These are phyloP conservation scores for Trinorchestia longiramus DNA, from an alignment of 1,140 invertebrate species.

Conservation along the genomic window DNA sequence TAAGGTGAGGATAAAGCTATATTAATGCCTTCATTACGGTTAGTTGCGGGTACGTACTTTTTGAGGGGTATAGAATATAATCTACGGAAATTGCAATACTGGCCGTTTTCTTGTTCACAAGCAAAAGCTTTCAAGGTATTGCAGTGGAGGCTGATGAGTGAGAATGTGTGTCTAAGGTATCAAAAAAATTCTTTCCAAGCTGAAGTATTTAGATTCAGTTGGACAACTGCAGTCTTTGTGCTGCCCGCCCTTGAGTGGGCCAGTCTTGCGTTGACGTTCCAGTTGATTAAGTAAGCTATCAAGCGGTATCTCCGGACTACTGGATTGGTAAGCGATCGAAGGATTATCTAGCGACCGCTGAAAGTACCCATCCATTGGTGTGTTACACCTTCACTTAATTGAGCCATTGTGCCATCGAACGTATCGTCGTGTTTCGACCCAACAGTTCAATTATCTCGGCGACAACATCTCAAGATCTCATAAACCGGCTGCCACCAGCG, in stretches of 20 bases:
- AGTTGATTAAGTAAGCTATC: conserved; percentile 41
- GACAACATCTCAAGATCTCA: conserved; percentile 1
- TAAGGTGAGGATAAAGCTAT: conserved; percentile 2
- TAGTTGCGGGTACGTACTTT: no score
- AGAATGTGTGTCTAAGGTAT: not conserved
- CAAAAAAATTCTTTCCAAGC: not conserved
- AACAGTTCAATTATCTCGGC: conserved; percentile 28
- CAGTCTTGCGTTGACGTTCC: not conserved
- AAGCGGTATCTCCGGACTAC: not conserved
- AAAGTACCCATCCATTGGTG: conserved; percentile 30
- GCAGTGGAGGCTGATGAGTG: not conserved
- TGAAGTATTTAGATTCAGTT: not conserved
- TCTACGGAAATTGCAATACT: not conserved
- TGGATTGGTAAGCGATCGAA: conserved; percentile 4
- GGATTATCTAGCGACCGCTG: not conserved
- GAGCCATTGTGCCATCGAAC: conserved; percentile 22
- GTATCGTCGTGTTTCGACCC: conserved; percentile 2
- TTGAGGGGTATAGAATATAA: not conserved
- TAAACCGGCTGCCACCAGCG: conserved; percentile 15
- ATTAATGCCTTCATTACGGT: not conserved
- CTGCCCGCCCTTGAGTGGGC: not conserved
- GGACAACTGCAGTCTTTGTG: not conserved
- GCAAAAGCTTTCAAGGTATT: not conserved
- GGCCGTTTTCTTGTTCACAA: not conserved
- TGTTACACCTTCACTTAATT: conserved; percentile 16